Evolutionary conservation across 2,797 vertebrate genomes (phyloP).

Genomic region (Pristis pectinata): DNA sequence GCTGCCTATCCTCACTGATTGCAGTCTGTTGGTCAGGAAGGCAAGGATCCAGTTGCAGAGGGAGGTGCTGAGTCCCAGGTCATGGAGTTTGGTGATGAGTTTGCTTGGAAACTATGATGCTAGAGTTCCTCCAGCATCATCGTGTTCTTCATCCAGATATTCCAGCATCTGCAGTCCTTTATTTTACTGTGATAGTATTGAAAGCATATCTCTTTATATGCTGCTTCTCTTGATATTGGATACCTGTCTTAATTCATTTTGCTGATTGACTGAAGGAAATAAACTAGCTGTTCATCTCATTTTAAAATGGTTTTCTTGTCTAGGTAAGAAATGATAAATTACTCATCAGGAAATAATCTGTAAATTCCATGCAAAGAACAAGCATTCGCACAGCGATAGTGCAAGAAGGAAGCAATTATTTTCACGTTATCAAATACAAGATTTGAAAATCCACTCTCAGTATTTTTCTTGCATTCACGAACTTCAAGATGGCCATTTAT

Average conservation of each 20-base stretch:
- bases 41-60: too few species aligned
- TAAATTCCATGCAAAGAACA: not conserved
- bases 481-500: not conserved
- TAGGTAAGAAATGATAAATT: not conserved
- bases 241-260: constrained; percentile 16
- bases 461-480: not conserved
- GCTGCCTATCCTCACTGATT: too few species aligned
- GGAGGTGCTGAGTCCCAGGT: too few species aligned
- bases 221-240: constrained; percentile 5
- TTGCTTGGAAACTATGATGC: too few species aligned
- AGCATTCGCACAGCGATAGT: not conserved
- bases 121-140: too few species aligned
- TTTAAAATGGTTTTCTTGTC: not conserved
- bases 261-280: constrained; percentile 7
- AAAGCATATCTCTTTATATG: too few species aligned
- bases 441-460: not conserved
- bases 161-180: too few species aligned
- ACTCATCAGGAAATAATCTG: not conserved
- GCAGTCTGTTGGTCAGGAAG: too few species aligned
- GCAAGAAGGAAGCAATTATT: constrained; percentile 12
- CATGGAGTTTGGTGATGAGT: too few species aligned
- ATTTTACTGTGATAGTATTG: too few species aligned
- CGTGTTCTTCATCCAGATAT: too few species aligned
- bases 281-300: not conserved
- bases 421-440: constrained; percentile 21